phyloP scores from a whole-genome alignment of 2,888 invertebrate species.

The Nephrotoma guestfalica region DNA sequence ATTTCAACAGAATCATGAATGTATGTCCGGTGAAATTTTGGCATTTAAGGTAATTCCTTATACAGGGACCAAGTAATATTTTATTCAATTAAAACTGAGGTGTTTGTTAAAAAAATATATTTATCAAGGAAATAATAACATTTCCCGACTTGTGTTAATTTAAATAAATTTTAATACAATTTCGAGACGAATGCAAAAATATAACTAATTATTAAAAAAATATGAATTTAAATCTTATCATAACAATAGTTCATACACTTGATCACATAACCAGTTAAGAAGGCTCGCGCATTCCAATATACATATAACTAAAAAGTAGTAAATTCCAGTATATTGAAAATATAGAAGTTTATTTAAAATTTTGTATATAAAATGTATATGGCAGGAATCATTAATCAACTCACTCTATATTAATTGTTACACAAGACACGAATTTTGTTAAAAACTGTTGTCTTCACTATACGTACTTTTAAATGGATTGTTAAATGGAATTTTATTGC shows the following conservation, averaged over 20 bases:
- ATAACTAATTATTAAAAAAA: background rate
- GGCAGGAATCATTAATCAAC: background rate
- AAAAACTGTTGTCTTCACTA: background rate
- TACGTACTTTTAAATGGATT: background rate
- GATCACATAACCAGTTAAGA: background rate
- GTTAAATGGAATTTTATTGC: background rate
- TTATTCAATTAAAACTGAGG: too few relatives aligned
- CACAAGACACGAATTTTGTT: background rate
- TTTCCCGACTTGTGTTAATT: background rate
- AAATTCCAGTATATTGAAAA: background rate
- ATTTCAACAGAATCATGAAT: too few relatives aligned
- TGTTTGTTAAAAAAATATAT: background rate
- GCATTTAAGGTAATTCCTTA: too few relatives aligned
- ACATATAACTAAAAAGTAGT: background rate
- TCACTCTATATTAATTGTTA: background rate
- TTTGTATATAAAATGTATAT: background rate
- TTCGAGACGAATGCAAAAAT: background rate
- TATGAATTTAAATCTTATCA: background rate
- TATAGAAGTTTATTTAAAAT: background rate
- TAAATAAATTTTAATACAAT: background rate
- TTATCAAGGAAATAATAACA: background rate
- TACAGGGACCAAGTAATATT: too few relatives aligned
- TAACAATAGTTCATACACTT: background rate
- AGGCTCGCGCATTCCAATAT: background rate
- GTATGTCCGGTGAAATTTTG: too few relatives aligned